Base-by-base conservation (phyloP, 2,113 vertebrate species). In the Seriola aureovittata region DNA sequence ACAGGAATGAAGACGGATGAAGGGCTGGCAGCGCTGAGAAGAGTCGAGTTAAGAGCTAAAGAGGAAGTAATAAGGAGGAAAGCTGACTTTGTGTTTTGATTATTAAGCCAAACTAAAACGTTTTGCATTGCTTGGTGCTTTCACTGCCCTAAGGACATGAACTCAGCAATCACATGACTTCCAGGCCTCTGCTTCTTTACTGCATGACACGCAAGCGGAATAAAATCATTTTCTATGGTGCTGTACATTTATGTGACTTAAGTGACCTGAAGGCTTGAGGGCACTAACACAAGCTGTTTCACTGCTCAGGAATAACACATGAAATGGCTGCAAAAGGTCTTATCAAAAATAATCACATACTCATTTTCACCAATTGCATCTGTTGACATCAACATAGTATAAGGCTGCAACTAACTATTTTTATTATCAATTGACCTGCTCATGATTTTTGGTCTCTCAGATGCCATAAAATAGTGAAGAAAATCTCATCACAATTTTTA, bases 111-210 rank as follows among this genome's bases (percentile, higher is more conserved):
- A 86, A 81, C 44, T 55, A n/a, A 85, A 83, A 46, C 23, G 3
- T 80, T 75, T 70, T 75, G 57, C 86, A 63, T 25, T 12, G 34
- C 42, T 42, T 1, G 29, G 50, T 70, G 42, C 16, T 75, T 76
- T 71, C 65, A 5, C 40, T 21, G 2, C 71, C 59, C 21, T 11
- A 9, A 67, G 81, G 84, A 68, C 40, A 23, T 66, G 17, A 75
- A 29, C 74, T 68, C 65, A 42, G 68, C 70, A 65, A 66, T 84
- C 86, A 85, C 88, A 79, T 92, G 85, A 91, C 83, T 48, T n/a
- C 75, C 87, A 78, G 67, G 38, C 81, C 3, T 36, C 36, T 5
- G 72, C 57, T 32, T 23, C n/a, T 4, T 19, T 12, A 5, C 59
- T 29, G 52, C 70, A 29, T 19, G 48, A 34, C 46, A 62, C 10